A percentile compares a stretch with the other conserved stretches of the same genome.
Evolutionary conservation across 2,113 vertebrate genomes (phyloP).

Genomic region (Pycnonotus jocosus): DNA sequence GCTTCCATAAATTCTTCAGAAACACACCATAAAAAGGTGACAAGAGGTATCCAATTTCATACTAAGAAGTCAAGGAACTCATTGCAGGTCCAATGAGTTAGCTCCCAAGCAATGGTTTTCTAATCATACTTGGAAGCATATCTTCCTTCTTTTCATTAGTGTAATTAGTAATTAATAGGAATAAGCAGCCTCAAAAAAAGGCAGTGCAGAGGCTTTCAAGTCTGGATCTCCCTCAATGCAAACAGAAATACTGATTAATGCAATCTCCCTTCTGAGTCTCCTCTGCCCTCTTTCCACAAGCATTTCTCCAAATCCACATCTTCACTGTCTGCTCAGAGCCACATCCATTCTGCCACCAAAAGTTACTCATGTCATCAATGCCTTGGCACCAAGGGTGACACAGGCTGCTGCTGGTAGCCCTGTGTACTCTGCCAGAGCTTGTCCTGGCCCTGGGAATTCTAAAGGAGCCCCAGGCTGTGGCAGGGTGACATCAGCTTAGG

Average conservation of each 20-base stretch:
- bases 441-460: neutral
- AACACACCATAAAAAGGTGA: neutral
- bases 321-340: neutral
- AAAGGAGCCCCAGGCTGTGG: neutral
- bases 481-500: neutral
- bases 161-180: conserved; percentile 1
- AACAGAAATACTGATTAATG: neutral
- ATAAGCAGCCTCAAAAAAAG: neutral
- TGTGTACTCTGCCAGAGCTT: neutral
- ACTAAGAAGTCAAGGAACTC: neutral
- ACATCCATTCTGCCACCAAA: neutral
- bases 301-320: neutral
- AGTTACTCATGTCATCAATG: neutral
- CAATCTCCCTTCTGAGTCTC: neutral
- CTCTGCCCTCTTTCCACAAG: neutral
- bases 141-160: neutral
- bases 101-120: neutral
- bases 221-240: neutral
- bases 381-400: neutral
- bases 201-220: neutral
- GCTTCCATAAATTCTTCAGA: neutral
- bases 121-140: neutral
- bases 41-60: neutral
- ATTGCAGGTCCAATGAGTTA: neutral
- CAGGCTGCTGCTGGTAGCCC: neutral